phyloP scores from a whole-genome alignment of 92 coral and sea anemone genomes.

The Phenganax subtilis region DNA sequence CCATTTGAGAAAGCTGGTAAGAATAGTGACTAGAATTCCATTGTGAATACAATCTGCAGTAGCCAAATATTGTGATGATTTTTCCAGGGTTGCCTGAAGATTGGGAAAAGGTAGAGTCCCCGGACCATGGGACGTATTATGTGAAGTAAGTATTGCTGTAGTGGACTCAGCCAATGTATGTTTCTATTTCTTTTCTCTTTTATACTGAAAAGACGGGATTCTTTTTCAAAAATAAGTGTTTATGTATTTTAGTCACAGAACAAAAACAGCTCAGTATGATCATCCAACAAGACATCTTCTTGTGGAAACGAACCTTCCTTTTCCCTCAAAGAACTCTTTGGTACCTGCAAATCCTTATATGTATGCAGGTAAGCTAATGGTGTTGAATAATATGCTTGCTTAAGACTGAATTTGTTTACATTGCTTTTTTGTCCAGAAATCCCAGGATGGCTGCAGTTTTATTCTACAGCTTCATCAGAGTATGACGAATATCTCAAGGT shows the following conservation, averaged over 20 bases:
- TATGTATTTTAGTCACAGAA: conserved; percentile 55
- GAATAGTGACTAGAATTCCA: background rate
- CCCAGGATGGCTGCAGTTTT: conserved; percentile 89
- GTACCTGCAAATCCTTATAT: conserved; percentile 64
- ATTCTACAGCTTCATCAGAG: conserved; percentile 91
- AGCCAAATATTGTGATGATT: background rate
- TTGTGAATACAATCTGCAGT: background rate
- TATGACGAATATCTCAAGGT: conserved; percentile 83
- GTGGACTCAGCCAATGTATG: background rate
- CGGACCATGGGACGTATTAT: conserved; percentile 85
- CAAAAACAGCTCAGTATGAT: conserved; percentile 75
- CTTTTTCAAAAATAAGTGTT: background rate
- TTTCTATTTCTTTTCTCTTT: background rate
- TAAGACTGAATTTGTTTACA: background rate
- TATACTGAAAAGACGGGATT: background rate
- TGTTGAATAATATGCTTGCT: background rate
- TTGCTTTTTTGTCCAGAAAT: conserved; percentile 55
- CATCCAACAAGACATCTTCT: conserved; percentile 63
- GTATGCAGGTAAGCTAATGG: conserved; percentile 46
- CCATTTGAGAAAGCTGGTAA: conserved; percentile 89
- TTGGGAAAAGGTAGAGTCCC: conserved; percentile 96
- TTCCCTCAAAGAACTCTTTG: conserved; percentile 54
- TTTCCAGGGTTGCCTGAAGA: conserved; percentile 77
- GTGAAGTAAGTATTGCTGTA: conserved; percentile 62
- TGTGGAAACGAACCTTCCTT: conserved; percentile 53